Base-by-base conservation (phyloP, 2,113 vertebrate genomes). In the Axis porcinus region DNA sequence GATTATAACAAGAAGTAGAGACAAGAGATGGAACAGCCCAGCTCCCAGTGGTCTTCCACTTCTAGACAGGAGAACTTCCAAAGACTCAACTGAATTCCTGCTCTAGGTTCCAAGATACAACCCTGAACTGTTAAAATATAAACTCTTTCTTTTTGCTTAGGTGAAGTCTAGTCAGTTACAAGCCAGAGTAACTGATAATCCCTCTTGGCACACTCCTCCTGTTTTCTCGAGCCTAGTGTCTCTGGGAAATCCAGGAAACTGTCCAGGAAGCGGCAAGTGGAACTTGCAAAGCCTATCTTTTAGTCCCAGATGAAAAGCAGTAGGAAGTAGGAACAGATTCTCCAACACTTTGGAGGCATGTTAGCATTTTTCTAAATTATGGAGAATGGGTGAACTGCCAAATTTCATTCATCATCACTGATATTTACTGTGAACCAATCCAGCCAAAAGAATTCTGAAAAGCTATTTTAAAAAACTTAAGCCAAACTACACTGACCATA, bases 401-500 rank as follows among this genome's bases (percentile, higher is more conserved):
- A 43, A 81, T 88, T 88, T 97, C 76, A 95, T 93, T 93, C 78
- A 79, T 84, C 92, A 28, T 91, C 84, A 81, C 86, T 62, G 64
- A 50, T 76, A 67, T 79, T 79, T 94, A 47, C 50, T 90, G 45
- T 64, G 76, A 96, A 86, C 28, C 28, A 97, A 30, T 21, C 33
- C 55, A 78, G 64, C 50, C 76, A 86, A 83, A 88, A 86, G 47
- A 47, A 86, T 83, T 97, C 62, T 91, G 25, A 92, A 85, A 85
- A 91, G 81, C 62, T 6, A 87, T 23, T 89, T 54, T 45, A 30
- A 81, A 95, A 92, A 86, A 57, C 27, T n/a, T 83, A 84, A 43
- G 23, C n/a, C 89, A 85, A 83, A 76, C n/a, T n/a, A 3, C 95
- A 64, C 30, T 83, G 47, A 86, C 78, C 70, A 7, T 60, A 55